Conservation (phyloP, 2,888 invertebrate genomes). For the Hetaerina titia region DNA sequence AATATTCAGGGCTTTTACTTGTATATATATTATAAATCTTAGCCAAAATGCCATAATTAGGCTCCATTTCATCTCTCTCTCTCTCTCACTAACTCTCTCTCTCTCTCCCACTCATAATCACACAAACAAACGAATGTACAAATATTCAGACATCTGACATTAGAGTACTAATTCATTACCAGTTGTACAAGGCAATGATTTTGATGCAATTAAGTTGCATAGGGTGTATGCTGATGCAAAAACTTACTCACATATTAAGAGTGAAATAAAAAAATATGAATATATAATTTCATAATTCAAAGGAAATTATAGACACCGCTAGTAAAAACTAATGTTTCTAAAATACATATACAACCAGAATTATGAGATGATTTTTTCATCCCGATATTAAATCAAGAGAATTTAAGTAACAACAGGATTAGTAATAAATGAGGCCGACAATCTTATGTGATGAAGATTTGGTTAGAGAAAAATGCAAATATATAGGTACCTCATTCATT, state of each 20-base stretch:
- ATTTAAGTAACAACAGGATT: background rate
- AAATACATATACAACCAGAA: background rate
- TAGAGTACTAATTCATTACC: too few relatives aligned
- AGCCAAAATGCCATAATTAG: background rate
- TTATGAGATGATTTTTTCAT: background rate
- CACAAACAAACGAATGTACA: background rate
- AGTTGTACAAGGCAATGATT: too few relatives aligned
- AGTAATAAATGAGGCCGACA: background rate
- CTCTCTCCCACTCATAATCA: too few relatives aligned
- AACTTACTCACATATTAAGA: too few relatives aligned
- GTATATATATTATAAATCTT: background rate
- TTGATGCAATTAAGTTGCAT: too few relatives aligned
- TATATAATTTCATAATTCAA: background rate
- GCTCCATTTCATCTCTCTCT: background rate
- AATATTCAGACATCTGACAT: too few relatives aligned
- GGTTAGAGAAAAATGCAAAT: background rate
- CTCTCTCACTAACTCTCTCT: background rate
- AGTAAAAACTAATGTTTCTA: too few relatives aligned
- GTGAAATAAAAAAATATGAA: background rate
- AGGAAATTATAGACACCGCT: too few relatives aligned
- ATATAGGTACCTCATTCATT: background rate
- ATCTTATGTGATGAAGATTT: background rate
- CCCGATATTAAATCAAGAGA: background rate
- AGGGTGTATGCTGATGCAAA: too few relatives aligned
- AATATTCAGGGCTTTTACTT: background rate